Base-by-base conservation (phyloP, 2,797 vertebrate genomes). In the Rhinichthys osculus region DNA sequence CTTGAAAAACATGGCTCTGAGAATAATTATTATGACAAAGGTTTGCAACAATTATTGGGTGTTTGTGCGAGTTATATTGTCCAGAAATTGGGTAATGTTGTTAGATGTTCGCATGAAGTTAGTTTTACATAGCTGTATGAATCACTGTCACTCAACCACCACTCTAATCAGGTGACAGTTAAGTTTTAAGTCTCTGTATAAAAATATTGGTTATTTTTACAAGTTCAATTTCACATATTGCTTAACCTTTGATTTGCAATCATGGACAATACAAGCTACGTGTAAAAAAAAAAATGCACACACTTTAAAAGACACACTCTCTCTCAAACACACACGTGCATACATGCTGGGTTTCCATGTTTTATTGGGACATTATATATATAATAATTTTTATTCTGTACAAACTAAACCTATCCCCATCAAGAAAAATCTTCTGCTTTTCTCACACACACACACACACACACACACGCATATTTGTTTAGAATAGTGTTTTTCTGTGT, bases 1-100 rank as follows among this genome's bases (percentile, higher is more conserved):
- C 91, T 91, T 92, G 89, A 92, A 90, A 92, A 91, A 89, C 8
- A 91, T 92, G 74, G 90, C 92, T 94, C 86, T 90, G 74, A 93
- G 91, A 91, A 92, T 91, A 93, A 94, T 94, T 88, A 91, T 92
- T 93, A 93, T 94, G 90, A 86, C 90, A 93, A 90, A 93, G 89
- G 91, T 87, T 72, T 90, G 89, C 84, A 89, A 93, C 92, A 92
- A 93, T 89, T 91, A 33, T 78, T 27, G 21, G 21, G 73, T 81
- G 52, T 30, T 82, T 73, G 17, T 69, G n/a, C 17, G 35, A 69
- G 74, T 69, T 84, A 50, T 76, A 33, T 21, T 33, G 44, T 85
- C 13, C 54, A 78, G 6, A 27, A 62, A 44, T 13, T 10, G 30
- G 30, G 16, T 16, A 23, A 67, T 47, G 6, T 42, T 57, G 14